Base-by-base conservation (phyloP, 2,888 invertebrate genomes). In the Creontiades dilutus region DNA sequence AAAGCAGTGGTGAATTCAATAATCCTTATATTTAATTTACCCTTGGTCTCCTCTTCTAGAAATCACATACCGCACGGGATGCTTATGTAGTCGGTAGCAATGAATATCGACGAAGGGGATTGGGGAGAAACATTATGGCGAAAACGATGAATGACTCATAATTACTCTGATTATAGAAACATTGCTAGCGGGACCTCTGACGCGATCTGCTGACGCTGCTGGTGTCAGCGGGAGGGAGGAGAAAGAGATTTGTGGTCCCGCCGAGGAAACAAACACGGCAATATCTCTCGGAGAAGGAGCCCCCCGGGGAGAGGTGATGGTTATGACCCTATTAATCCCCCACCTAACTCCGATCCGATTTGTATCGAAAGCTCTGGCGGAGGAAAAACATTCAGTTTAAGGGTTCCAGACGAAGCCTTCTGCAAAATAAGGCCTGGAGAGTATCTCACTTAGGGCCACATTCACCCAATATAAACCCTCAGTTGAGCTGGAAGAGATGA, bases 251-350 rank as follows among this genome's bases (percentile, higher is more conserved):
- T 68, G 68, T 68, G 68, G 68, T 13, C 68, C 12, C 23, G 5
- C 2, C 23, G 68, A 68, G 68, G 68, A 68, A 68, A 23, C 68
- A 68, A 68, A 68, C 68, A 68, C 23, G 23, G 19, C 68, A 68
- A 68, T 68, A 27, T 23, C 68, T 11, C 23, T 4, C 19, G 13
- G 23, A 68, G 57, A 16, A 7, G 14, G 16, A 11, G 11, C 19
- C 68, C 11, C 68, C 68, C 52, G 16, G 52, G 13, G 52, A 16
- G 52, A 52, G 52, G 14, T 68, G 68, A 68, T 57, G 57, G 57
- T 14, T 57, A n/a, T 57, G 16, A n/a, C 52, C 16, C 14, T 52
- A 12, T 16, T 12, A 23, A 5, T 23, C 23, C 68, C 68, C 68
- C 68, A 23, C 68, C 23, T 9, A n/a, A 0, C 19, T 23, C 23